Base-by-base conservation (phyloP, 1,140 invertebrate genomes). In the Drosophila arizonae region DNA sequence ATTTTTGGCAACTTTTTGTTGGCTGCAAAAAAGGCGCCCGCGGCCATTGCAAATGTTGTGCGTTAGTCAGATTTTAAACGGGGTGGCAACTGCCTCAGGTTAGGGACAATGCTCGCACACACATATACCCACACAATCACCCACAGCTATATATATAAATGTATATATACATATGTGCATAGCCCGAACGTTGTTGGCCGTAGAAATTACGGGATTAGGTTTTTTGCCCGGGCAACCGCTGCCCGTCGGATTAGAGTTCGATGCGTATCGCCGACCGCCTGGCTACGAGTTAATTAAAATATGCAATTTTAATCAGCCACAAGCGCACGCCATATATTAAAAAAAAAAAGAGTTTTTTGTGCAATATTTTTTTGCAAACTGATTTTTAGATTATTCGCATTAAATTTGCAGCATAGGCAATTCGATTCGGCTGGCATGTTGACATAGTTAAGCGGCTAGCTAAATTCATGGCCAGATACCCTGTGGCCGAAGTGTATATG, bases 191-290 rank as follows among this genome's bases (percentile, higher is more conserved):
- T 90, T 90, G 87, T 90, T 90, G 77, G 77, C 76, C 60, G 74
- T 90, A 79, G 73, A 90, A 90, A 90, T 90, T 90, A 90, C 80
- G 75, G 82, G 87, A 90, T 90, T 90, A 90, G 87, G 66, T 75
- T 80, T 88, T 81, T 84, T 80, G 81, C 41, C 52, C 39, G 26
- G 24, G 28, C 71, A 36, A 2, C 45, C 17, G 11, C 50, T 9
- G 33, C 51, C 46, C 57, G 45, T 26, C 46, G 76, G 84, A 82
- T 87, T 88, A 82, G 84, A 75, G 82, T 87, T 87, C 82, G 82
- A 87, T 87, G 72, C 55, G 65, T 60, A 69, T 67, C 45, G 66
- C 64, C 45, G 21, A 15, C 30, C 30, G 30, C 54, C 41, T 26
- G 65, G 51, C 72, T 54, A 77, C 45, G 62, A 55, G 63, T 87